These are phyloP conservation scores for Trichechus manatus DNA, from an alignment of 2,113 vertebrate species.

Conservation along the genomic window DNA sequence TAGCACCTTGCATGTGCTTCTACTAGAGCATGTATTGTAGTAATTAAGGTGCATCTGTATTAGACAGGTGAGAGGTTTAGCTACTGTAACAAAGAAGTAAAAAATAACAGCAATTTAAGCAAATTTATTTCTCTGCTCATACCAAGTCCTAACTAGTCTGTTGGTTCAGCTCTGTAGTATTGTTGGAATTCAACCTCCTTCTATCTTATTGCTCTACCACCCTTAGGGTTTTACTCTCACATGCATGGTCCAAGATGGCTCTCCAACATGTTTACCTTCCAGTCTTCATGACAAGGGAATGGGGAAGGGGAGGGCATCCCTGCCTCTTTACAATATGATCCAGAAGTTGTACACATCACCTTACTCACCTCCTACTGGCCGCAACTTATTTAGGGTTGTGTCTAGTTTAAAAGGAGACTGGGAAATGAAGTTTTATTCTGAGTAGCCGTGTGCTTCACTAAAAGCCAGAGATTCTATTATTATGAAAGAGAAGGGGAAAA, in stretches of 20 bases:
- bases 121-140: background rate
- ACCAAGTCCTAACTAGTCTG: background rate
- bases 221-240: background rate
- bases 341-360: background rate
- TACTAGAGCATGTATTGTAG: background rate
- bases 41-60: background rate
- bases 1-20: fast-evolving
- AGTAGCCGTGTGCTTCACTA: background rate
- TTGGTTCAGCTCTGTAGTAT: background rate
- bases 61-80: background rate
- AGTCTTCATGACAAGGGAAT: background rate
- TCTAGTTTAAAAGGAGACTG: background rate
- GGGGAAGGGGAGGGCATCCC: no score
- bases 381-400: background rate
- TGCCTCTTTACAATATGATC: background rate
- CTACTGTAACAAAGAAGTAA: background rate
- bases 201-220: background rate
- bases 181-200: background rate
- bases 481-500: background rate
- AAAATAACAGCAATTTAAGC: background rate
- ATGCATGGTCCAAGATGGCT: background rate
- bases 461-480: background rate
- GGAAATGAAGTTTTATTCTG: background rate
- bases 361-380: background rate
- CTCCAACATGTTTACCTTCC: background rate